These are phyloP conservation scores for Pelvicachromis taeniatus DNA, from an alignment of 2,113 vertebrate species.

Conservation along the genomic window DNA sequence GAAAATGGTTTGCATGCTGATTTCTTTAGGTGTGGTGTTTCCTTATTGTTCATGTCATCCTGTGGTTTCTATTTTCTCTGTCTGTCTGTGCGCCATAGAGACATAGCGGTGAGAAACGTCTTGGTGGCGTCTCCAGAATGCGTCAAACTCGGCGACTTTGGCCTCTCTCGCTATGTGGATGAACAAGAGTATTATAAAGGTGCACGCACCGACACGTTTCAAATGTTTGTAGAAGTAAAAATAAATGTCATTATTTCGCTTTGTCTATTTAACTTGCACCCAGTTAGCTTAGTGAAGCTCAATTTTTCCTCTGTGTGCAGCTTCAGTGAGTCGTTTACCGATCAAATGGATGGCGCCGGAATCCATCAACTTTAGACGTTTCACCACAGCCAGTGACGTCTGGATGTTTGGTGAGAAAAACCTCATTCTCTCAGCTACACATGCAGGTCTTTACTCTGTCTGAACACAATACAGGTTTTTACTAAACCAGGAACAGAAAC, in stretches of 20 bases:
- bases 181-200: conserved; percentile 97
- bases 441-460: fast-evolving
- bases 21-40: neutral
- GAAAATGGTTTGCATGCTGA: neutral
- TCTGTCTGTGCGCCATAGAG: conserved; percentile 67
- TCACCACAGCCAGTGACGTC: conserved; percentile 88
- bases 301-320: conserved; percentile 55
- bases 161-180: conserved; percentile 90
- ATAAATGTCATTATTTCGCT: neutral
- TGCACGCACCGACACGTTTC: neutral
- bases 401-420: conserved; percentile 92
- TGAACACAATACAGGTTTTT: neutral
- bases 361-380: conserved; percentile 95
- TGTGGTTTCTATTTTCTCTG: neutral
- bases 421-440: neutral
- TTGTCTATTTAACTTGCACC: neutral
- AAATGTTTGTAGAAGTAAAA: neutral
- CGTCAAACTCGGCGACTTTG: conserved; percentile 92
- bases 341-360: conserved; percentile 98
- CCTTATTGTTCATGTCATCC: fast-evolving
- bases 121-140: conserved; percentile 83
- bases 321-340: conserved; percentile 84
- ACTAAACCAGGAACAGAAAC: neutral
- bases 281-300: neutral
- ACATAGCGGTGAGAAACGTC: conserved; percentile 90